A percentile compares a stretch with the other conserved stretches of the same genome.
Conservation (phyloP, 2,888 invertebrate genomes). For the Psococerastis gibbosa region DNA sequence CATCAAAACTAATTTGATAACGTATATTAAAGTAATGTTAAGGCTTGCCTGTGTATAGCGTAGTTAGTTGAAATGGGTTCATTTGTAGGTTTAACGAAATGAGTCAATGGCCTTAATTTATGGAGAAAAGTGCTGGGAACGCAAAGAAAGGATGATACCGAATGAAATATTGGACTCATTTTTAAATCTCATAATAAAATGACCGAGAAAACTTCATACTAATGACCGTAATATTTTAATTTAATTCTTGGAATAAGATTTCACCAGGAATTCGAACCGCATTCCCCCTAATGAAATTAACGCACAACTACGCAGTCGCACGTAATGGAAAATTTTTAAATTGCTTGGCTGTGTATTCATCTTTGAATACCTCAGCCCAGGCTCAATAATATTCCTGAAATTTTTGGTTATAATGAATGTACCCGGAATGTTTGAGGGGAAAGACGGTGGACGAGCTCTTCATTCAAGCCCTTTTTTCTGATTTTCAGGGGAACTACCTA, state of each 20-base stretch:
- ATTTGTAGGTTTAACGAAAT: too few relatives aligned
- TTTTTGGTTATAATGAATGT: not conserved
- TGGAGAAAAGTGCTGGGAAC: not conserved
- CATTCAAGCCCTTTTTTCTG: too few relatives aligned
- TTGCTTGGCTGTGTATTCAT: not conserved
- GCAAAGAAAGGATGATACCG: not conserved
- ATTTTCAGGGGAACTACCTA: too few relatives aligned
- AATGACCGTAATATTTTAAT: conserved; percentile 7
- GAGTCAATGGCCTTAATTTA: too few relatives aligned
- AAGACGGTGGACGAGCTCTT: too few relatives aligned
- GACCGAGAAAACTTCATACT: not conserved
- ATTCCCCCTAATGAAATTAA: not conserved
- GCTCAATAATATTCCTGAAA: not conserved
- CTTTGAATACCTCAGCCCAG: not conserved
- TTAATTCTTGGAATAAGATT: conserved; percentile 1
- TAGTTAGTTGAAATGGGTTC: too few relatives aligned
- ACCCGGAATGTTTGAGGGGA: too few relatives aligned
- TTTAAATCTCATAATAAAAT: not conserved
- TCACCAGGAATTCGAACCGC: not conserved
- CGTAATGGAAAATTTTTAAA: not conserved
- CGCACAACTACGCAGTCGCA: not conserved
- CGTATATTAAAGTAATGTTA: too few relatives aligned
- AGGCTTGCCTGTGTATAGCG: too few relatives aligned
- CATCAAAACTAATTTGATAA: too few relatives aligned
- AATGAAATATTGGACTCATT: not conserved